phyloP scores from a whole-genome alignment of 2,113 vertebrate species.

The Oenanthe oenanthe region DNA sequence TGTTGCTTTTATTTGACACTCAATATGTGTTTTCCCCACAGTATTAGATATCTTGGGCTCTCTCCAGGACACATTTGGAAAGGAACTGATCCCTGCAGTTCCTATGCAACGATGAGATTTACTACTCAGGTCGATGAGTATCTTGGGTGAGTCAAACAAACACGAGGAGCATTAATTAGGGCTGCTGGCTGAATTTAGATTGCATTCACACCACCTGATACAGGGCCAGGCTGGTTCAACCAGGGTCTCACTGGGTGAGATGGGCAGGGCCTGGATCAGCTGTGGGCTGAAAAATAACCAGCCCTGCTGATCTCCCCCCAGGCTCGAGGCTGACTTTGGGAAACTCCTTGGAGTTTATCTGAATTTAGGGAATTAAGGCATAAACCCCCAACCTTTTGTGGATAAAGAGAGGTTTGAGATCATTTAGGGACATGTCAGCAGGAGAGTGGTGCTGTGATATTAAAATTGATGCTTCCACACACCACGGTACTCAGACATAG shows the following conservation, averaged over 20 bases:
- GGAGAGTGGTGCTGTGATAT: not conserved
- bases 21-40: slow-evolving; percentile 64
- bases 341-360: not conserved
- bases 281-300: not conserved
- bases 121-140: not conserved
- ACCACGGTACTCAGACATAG: not conserved
- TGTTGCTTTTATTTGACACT: slow-evolving; percentile 54
- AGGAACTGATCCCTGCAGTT: slow-evolving; percentile 37
- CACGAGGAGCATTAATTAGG: slow-evolving; percentile 12
- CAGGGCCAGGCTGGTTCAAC: not conserved
- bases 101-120: slow-evolving; percentile 45
- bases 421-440: not conserved
- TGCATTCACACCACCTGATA: slow-evolving; percentile 47
- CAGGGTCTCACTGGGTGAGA: not conserved
- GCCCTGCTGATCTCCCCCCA: not conserved
- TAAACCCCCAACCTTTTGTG: not conserved
- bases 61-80: slow-evolving; percentile 59
- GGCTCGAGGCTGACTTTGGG: not conserved
- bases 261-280: not conserved
- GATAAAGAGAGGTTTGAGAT: not conserved
- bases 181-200: slow-evolving; percentile 50
- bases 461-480: not conserved
- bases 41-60: slow-evolving; percentile 48
- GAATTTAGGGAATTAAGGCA: not conserved
- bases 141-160: slow-evolving; percentile 33